A percentile compares a stretch with the other conserved stretches of the same genome.
Conservation (phyloP, 2,888 invertebrate genomes). For the Ecliptopera silaceata region DNA sequence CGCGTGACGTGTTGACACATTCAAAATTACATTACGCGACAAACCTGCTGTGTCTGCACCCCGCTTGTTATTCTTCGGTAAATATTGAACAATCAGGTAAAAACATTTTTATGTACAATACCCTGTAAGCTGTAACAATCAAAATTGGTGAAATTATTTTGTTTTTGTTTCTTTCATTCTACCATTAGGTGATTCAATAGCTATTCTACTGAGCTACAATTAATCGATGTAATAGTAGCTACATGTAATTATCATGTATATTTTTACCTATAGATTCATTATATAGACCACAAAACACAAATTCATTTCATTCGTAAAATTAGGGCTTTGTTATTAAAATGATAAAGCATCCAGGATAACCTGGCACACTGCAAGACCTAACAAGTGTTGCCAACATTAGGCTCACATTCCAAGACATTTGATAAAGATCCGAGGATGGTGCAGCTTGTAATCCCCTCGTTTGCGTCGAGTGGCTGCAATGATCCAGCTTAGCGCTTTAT, state of each 20-base stretch:
- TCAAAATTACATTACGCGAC: slow-evolving; percentile 62
- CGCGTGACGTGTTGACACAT: slow-evolving; percentile 61
- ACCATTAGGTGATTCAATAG: too few relatives aligned
- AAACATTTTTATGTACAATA: background rate
- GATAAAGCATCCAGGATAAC: background rate
- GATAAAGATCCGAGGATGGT: slow-evolving; percentile 25
- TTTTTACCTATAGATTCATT: too few relatives aligned
- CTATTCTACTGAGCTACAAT: too few relatives aligned
- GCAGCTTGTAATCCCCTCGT: slow-evolving; percentile 44
- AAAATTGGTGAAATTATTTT: too few relatives aligned
- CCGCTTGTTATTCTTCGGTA: slow-evolving; percentile 6
- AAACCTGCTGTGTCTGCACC: slow-evolving; percentile 7
- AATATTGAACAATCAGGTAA: slow-evolving; percentile 8
- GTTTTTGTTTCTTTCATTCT: too few relatives aligned
- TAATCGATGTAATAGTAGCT: too few relatives aligned
- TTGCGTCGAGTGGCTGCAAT: slow-evolving; percentile 50
- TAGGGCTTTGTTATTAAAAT: too few relatives aligned
- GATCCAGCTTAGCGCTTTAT: slow-evolving; percentile 59
- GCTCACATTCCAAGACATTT: slow-evolving; percentile 27
- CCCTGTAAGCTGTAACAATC: too few relatives aligned
- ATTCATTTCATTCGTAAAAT: too few relatives aligned
- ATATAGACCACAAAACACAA: too few relatives aligned
- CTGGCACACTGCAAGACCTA: background rate
- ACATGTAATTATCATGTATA: too few relatives aligned
- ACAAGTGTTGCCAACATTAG: slow-evolving; percentile 2